A percentile compares a stretch with the other conserved stretches of the same genome.
phyloP scores from a whole-genome alignment of 2,113 vertebrate species.

The Campylomormyrus numenius region DNA sequence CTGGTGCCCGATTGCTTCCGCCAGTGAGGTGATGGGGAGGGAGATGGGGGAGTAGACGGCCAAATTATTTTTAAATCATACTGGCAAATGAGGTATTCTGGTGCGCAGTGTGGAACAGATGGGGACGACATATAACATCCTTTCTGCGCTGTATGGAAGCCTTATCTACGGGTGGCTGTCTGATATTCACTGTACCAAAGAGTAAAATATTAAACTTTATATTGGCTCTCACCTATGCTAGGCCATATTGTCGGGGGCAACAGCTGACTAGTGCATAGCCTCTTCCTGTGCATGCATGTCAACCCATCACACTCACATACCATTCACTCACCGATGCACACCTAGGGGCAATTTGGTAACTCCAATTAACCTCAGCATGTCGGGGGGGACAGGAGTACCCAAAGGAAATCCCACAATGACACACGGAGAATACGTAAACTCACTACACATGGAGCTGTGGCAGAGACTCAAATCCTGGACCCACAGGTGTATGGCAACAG shows the following conservation, averaged over 20 bases:
- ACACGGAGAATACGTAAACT: not conserved
- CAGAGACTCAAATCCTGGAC: not conserved
- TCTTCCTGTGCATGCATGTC: not conserved
- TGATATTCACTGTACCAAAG: not conserved
- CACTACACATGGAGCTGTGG: no score
- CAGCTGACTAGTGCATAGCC: not conserved
- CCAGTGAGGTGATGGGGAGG: not conserved
- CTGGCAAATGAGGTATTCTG: not conserved
- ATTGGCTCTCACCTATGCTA: not conserved
- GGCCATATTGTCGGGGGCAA: not conserved
- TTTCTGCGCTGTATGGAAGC: not conserved
- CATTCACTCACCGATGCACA: not conserved
- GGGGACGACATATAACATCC: not conserved
- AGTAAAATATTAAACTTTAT: not conserved
- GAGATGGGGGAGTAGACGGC: not conserved
- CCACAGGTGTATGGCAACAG: no score
- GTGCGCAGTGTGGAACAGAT: not conserved
- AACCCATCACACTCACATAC: not conserved
- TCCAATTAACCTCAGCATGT: not conserved
- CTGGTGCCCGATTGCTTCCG: not conserved
- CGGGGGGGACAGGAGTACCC: not conserved
- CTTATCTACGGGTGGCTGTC: not conserved
- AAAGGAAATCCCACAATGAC: not conserved
- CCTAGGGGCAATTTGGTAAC: not conserved
- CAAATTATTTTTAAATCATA: slow-evolving; percentile 7